Percentiles rank a stretch among this genome's conserved stretches.
Evolutionary conservation across 2,797 vertebrate species (phyloP).

Genomic region (Schizothorax lantsangensis): DNA sequence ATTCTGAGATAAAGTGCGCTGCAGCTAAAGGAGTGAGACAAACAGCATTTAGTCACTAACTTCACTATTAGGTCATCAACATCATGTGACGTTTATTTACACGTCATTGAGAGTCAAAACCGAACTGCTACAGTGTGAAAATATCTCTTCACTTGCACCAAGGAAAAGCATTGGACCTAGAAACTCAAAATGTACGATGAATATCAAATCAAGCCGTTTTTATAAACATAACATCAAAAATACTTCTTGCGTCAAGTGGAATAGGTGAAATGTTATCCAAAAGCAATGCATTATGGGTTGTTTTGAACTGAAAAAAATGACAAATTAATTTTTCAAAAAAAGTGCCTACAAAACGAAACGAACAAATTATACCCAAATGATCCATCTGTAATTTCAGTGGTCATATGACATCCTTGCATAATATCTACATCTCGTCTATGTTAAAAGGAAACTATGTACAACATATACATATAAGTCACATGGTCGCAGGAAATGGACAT

Average conservation of each 20-base stretch:
- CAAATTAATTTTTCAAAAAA: background rate
- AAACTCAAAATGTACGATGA: background rate
- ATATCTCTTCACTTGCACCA: slow-evolving; percentile 17
- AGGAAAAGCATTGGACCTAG: background rate
- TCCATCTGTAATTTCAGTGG: slow-evolving; percentile 25
- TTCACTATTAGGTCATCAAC: background rate
- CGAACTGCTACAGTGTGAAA: slow-evolving; percentile 29
- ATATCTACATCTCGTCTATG: slow-evolving; percentile 52
- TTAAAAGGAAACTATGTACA: slow-evolving; percentile 68
- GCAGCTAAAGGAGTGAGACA: slow-evolving; percentile 5
- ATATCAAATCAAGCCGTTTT: background rate
- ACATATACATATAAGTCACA: slow-evolving; percentile 69
- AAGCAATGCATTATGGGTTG: slow-evolving; percentile 1
- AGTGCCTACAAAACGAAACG: background rate
- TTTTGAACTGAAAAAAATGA: slow-evolving; percentile 7
- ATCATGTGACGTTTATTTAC: background rate
- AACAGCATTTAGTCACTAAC: slow-evolving; percentile 7
- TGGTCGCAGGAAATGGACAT: slow-evolving; percentile 7
- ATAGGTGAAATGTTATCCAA: background rate
- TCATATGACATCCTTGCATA: slow-evolving; percentile 26
- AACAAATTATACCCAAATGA: background rate
- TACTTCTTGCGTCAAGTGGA: background rate
- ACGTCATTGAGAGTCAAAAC: background rate
- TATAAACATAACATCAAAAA: background rate
- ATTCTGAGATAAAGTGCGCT: slow-evolving; percentile 33